phyloP scores from a whole-genome alignment of 2,113 vertebrate genomes.

The Stigmatopora argus region DNA sequence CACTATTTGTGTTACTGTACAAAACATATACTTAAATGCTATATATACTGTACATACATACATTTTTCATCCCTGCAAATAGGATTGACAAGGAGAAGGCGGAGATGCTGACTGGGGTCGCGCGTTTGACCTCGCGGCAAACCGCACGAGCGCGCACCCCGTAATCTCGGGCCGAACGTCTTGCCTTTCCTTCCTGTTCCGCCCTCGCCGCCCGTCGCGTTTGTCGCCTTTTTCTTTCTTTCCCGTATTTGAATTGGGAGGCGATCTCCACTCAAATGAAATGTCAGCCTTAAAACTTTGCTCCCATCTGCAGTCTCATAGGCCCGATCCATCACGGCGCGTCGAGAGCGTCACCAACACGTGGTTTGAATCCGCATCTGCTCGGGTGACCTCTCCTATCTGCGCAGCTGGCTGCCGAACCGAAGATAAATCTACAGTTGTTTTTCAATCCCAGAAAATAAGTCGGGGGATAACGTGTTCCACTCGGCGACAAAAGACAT shows the following conservation, averaged over 20 bases:
- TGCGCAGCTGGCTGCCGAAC: not conserved
- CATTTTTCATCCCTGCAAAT: not conserved
- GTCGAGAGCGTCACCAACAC: not conserved
- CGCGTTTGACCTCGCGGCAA: not conserved
- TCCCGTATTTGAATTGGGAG: not conserved
- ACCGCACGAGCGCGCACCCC: not conserved
- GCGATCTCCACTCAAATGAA: no score
- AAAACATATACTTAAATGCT: not conserved
- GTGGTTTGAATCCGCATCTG: not conserved
- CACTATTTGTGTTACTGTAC: no score
- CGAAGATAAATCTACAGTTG: not conserved
- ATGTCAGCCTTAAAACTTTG: not conserved
- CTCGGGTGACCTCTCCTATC: not conserved
- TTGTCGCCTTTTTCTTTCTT: not conserved
- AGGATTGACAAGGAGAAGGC: not conserved
- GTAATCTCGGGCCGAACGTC: not conserved
- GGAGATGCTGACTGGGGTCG: not conserved
- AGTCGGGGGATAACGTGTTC: conserved; percentile 1
- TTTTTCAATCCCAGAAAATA: not conserved
- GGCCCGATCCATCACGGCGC: not conserved
- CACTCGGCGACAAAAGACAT: not conserved
- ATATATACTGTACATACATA: not conserved
- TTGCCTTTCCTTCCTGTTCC: not conserved
- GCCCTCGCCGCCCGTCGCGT: not conserved
- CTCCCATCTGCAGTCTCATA: not conserved